These are phyloP conservation scores for Rutilus rutilus DNA, from an alignment of 2,113 vertebrate genomes.

Conservation along the genomic window DNA sequence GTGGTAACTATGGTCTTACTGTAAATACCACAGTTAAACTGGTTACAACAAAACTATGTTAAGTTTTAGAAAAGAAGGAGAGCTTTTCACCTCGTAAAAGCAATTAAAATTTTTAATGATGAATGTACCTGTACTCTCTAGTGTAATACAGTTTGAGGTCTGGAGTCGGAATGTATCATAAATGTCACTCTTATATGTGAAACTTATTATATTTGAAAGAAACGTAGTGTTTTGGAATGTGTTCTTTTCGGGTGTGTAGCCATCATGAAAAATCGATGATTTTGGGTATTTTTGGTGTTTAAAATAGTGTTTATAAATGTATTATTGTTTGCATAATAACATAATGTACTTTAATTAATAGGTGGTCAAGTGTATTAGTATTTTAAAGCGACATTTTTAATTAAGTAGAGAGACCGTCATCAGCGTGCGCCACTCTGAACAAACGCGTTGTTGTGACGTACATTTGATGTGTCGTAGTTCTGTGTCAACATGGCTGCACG, in stretches of 20 bases:
- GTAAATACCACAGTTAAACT: neutral
- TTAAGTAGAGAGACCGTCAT: neutral
- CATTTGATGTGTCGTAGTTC: slow-evolving; percentile 56
- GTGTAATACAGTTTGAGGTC: slow-evolving; percentile 9
- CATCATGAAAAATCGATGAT: no score
- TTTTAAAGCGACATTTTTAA: no score
- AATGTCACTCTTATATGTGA: neutral
- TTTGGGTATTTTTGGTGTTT: no score
- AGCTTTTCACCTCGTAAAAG: neutral
- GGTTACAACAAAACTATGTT: neutral
- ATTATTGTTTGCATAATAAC: no score
- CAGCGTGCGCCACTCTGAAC: slow-evolving; percentile 53
- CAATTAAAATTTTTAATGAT: neutral
- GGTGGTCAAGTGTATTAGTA: no score
- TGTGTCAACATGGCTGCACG: slow-evolving; percentile 78
- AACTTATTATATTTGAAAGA: neutral
- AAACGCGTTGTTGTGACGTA: slow-evolving; percentile 60
- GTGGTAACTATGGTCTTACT: neutral
- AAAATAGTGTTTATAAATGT: no score
- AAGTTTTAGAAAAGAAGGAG: neutral
- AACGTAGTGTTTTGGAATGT: neutral
- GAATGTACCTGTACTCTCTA: neutral
- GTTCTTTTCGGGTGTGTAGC: neutral
- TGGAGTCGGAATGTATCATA: neutral
- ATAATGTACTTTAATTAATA: no score